A percentile compares a stretch with the other conserved stretches of the same genome.
Evolutionary conservation across 1,140 invertebrate species (phyloP).

Genomic region (Adoxophyes honmai): DNA sequence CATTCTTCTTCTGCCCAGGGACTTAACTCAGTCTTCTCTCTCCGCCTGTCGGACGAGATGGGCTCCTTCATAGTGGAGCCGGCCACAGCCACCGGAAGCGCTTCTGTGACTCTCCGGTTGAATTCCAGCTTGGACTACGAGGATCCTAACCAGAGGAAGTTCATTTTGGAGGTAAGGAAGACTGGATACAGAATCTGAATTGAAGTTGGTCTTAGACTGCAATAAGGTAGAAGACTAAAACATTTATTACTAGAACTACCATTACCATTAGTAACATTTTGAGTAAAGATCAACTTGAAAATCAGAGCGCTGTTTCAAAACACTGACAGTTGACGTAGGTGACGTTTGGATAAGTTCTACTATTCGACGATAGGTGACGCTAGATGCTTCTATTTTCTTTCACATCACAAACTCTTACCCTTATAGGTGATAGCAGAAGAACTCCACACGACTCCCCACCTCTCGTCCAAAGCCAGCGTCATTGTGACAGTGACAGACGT

Average conservation of each 20-base stretch:
- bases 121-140: conserved; percentile 92
- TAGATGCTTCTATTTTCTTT: too few relatives aligned
- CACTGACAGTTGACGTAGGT: too few relatives aligned
- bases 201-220: too few relatives aligned
- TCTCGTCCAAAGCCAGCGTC: conserved; percentile 92
- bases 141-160: conserved; percentile 94
- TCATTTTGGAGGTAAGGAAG: conserved; percentile 89
- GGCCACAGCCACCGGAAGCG: conserved; percentile 85
- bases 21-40: conserved; percentile 87
- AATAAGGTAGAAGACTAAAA: too few relatives aligned
- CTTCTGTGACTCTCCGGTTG: conserved; percentile 88
- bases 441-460: conserved; percentile 83
- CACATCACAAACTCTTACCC: too few relatives aligned
- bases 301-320: too few relatives aligned
- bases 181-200: not conserved
- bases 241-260: too few relatives aligned
- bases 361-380: too few relatives aligned
- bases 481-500: conserved; percentile 89
- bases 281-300: too few relatives aligned
- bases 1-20: conserved; percentile 82
- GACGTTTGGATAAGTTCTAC: too few relatives aligned
- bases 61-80: conserved; percentile 92
- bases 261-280: too few relatives aligned
- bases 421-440: conserved; percentile 89
- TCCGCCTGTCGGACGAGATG: conserved; percentile 83